Conservation (phyloP, 2,888 invertebrate species). For the Mythimna loreyi region DNA sequence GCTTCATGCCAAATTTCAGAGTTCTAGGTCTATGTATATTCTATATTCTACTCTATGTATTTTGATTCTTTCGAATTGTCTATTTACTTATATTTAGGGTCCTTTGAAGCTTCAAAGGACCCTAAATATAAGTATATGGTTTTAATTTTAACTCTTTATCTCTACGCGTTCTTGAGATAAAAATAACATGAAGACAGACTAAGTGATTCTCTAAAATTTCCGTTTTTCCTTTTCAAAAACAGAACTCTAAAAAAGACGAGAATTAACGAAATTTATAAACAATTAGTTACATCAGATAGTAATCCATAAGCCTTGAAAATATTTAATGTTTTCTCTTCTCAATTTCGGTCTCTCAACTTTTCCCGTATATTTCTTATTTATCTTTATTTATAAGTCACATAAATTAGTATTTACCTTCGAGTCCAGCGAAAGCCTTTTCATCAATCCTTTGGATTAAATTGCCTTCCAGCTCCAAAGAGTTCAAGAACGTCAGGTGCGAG, state of each 20-base stretch:
- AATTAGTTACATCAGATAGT: constrained; percentile 29
- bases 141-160: too few relatives aligned
- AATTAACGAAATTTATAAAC: constrained; percentile 30
- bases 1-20: too few relatives aligned
- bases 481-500: constrained; percentile 94
- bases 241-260: constrained; percentile 32
- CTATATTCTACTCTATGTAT: too few relatives aligned
- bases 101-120: too few relatives aligned
- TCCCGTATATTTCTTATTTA: constrained; percentile 1
- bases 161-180: too few relatives aligned
- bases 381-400: neutral
- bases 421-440: constrained; percentile 96
- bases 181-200: too few relatives aligned
- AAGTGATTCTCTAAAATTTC: too few relatives aligned
- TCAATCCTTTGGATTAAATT: constrained; percentile 95
- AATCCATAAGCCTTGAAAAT: constrained; percentile 32
- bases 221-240: too few relatives aligned
- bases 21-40: too few relatives aligned
- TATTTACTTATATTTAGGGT: too few relatives aligned
- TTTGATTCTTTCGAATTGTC: too few relatives aligned
- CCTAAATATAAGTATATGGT: too few relatives aligned
- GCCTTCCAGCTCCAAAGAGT: constrained; percentile 97
- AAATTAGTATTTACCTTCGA: constrained; percentile 93
- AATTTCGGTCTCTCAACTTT: constrained; percentile 10
- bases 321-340: constrained; percentile 45